Conservation (phyloP, 2,888 invertebrate genomes). For the Torymus aiolomorphi region DNA sequence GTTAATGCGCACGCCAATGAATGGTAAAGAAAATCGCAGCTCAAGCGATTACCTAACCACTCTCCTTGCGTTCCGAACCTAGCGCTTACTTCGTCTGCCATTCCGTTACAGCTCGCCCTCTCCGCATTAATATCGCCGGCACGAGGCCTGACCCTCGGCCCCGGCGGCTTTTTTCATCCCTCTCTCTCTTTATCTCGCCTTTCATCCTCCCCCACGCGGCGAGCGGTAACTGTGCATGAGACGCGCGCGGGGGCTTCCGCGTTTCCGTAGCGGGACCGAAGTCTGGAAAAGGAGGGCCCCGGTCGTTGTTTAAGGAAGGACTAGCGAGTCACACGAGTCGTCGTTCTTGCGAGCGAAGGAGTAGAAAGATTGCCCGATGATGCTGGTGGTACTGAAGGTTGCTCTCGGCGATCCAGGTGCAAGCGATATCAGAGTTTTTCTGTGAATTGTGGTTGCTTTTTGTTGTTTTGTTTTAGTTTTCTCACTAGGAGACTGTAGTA, state of each 20-base stretch:
- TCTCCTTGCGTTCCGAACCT: too few relatives aligned
- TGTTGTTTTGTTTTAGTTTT: too few relatives aligned
- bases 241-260: conserved; percentile 21
- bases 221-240: conserved; percentile 26
- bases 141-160: conserved; percentile 11
- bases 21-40: too few relatives aligned
- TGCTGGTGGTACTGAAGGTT: too few relatives aligned
- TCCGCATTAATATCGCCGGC: conserved; percentile 6
- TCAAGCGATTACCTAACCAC: too few relatives aligned
- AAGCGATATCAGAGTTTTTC: too few relatives aligned
- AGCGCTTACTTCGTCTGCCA: background rate
- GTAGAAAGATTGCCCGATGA: too few relatives aligned
- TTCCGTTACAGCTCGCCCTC: background rate
- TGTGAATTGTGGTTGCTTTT: too few relatives aligned
- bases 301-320: conserved; percentile 1
- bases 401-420: too few relatives aligned
- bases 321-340: background rate
- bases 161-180: background rate
- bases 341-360: background rate
- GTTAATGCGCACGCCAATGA: too few relatives aligned
- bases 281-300: conserved; percentile 20
- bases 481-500: too few relatives aligned
- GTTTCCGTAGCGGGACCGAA: conserved; percentile 31
- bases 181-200: conserved; percentile 9
- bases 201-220: conserved; percentile 33